A percentile compares a stretch with the other conserved stretches of the same genome.
Evolutionary conservation across 2,797 vertebrate species (phyloP).

Genomic region (Falco concolor): DNA sequence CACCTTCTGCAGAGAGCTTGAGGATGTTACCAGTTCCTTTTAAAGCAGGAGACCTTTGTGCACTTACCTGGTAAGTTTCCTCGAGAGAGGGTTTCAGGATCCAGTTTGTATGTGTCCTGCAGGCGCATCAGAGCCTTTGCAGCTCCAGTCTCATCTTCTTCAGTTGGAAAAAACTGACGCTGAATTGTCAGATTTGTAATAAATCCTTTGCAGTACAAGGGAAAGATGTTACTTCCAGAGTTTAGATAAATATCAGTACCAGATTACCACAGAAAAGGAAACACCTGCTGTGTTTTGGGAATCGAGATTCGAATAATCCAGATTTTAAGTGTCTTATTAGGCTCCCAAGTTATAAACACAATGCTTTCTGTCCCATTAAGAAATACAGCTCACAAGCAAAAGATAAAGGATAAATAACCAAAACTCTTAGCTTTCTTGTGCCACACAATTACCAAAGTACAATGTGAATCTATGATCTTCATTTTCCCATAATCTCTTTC

Average conservation of each 20-base stretch:
- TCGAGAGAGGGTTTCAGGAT: constrained; percentile 88
- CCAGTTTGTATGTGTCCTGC: constrained; percentile 94
- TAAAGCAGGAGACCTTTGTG: not conserved
- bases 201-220: constrained; percentile 78
- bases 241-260: not conserved
- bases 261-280: not conserved
- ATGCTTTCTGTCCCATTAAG: not conserved
- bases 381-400: not conserved
- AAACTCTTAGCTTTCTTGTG: not conserved
- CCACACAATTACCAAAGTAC: not conserved
- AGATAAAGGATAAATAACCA: not conserved
- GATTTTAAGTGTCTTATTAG: not conserved
- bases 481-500: not conserved
- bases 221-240: not conserved
- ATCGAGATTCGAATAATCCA: not conserved
- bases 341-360: not conserved
- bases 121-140: constrained; percentile 95
- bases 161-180: constrained; percentile 89
- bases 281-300: not conserved
- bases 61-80: constrained; percentile 87
- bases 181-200: constrained; percentile 91
- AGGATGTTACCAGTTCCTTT: not conserved
- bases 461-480: not conserved
- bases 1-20: not conserved
- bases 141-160: constrained; percentile 90